Evolutionary conservation across 2,113 vertebrate species (phyloP).

Genomic region (Rhinogobius similis): DNA sequence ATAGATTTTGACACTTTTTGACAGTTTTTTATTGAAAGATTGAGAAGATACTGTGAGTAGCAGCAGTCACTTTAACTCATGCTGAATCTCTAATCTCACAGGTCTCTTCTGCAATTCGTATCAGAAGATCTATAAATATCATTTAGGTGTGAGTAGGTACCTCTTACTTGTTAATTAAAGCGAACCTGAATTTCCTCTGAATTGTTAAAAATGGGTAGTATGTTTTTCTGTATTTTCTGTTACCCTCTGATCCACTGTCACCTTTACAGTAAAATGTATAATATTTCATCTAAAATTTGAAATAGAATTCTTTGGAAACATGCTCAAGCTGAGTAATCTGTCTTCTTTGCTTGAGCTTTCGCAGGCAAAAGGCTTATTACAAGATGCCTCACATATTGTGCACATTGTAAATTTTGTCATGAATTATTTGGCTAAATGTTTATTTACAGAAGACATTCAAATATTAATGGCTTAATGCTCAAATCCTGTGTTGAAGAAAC

Average conservation of each 20-base stretch:
- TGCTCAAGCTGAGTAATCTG: too few species aligned
- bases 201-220: slow-evolving; percentile 40
- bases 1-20: neutral
- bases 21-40: neutral
- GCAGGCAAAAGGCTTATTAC: too few species aligned
- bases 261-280: neutral
- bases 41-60: neutral
- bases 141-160: slow-evolving; percentile 24
- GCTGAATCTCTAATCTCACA: slow-evolving; percentile 25
- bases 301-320: too few species aligned
- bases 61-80: slow-evolving; percentile 18
- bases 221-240: slow-evolving; percentile 23
- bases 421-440: neutral
- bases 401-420: neutral
- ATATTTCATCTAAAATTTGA: too few species aligned
- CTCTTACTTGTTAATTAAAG: slow-evolving; percentile 50
- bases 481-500: neutral
- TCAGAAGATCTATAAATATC: slow-evolving; percentile 18
- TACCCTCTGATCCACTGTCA: slow-evolving; percentile 15
- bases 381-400: too few species aligned
- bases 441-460: neutral
- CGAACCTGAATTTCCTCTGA: slow-evolving; percentile 30
- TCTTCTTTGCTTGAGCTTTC: too few species aligned
- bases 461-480: neutral
- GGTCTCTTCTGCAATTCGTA: slow-evolving; percentile 31